These are phyloP conservation scores for Orchesella flavescens DNA, from an alignment of 2,888 invertebrate genomes.

Conservation along the genomic window DNA sequence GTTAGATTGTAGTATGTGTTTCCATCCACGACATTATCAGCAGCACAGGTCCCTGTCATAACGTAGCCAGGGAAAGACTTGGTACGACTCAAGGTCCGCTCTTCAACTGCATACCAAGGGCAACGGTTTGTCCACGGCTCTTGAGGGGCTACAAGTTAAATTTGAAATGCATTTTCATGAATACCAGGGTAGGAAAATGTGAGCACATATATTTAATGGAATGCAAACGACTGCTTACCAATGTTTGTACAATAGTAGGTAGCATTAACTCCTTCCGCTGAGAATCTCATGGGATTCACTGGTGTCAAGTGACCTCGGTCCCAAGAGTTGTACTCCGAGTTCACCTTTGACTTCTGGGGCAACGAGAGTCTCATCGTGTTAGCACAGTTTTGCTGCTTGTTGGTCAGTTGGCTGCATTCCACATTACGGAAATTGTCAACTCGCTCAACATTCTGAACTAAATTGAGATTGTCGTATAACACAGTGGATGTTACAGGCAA, in stretches of 20 bases:
- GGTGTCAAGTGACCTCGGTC: slow-evolving; percentile 68
- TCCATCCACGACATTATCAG: slow-evolving; percentile 60
- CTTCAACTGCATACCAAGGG: slow-evolving; percentile 65
- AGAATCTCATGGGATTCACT: slow-evolving; percentile 65
- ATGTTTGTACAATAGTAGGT: slow-evolving; percentile 69
- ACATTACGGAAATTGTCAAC: slow-evolving; percentile 35
- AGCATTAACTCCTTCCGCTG: slow-evolving; percentile 54
- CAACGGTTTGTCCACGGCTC: slow-evolving; percentile 66
- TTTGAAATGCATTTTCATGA: not conserved
- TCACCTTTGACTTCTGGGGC: slow-evolving; percentile 49
- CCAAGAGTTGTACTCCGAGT: slow-evolving; percentile 48
- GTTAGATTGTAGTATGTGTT: slow-evolving; percentile 46
- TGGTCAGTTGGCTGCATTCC: slow-evolving; percentile 1
- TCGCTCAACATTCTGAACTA: slow-evolving; percentile 40
- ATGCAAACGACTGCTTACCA: no score
- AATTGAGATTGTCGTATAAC: slow-evolving; percentile 41
- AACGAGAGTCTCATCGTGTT: slow-evolving; percentile 49
- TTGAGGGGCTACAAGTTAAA: slow-evolving; percentile 58
- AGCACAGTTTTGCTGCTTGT: slow-evolving; percentile 55
- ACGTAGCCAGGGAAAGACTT: slow-evolving; percentile 44
- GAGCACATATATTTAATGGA: no score
- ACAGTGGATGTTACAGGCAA: slow-evolving; percentile 55
- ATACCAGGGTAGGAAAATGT: no score
- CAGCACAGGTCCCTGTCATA: slow-evolving; percentile 62
- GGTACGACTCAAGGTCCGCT: slow-evolving; percentile 22